phyloP scores from a whole-genome alignment of 2,797 vertebrate species.

The Diceros bicornis region DNA sequence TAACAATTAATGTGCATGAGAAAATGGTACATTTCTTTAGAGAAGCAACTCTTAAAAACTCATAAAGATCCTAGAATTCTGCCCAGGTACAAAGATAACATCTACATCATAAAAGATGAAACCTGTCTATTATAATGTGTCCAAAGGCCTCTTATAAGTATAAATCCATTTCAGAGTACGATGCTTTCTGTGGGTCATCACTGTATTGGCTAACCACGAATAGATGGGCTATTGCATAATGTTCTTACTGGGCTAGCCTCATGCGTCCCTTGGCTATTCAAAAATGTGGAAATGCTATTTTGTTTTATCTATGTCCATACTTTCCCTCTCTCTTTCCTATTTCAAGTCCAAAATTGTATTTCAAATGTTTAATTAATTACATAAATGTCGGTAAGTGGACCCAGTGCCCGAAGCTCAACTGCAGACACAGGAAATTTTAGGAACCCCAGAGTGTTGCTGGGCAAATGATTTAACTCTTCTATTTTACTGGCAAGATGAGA shows the following conservation, averaged over 20 bases:
- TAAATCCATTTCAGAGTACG: neutral
- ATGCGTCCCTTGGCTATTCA: slow-evolving; percentile 67
- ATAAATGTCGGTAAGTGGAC: neutral
- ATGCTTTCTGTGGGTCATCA: accelerated
- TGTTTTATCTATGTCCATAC: slow-evolving; percentile 79
- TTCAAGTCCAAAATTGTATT: slow-evolving; percentile 55
- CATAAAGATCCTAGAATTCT: neutral
- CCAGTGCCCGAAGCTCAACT: neutral
- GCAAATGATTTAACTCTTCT: neutral
- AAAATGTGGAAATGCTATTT: slow-evolving; percentile 73
- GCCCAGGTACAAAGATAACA: neutral
- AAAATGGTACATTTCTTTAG: neutral
- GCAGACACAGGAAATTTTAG: neutral
- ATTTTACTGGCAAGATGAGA: neutral
- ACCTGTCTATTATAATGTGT: accelerated
- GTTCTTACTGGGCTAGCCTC: slow-evolving; percentile 47
- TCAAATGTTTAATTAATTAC: slow-evolving; percentile 74
- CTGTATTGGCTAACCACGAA: neutral
- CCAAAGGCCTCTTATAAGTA: neutral
- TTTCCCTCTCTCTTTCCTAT: slow-evolving; percentile 64
- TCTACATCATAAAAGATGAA: neutral
- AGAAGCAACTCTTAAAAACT: neutral
- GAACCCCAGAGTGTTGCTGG: neutral
- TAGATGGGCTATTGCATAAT: slow-evolving; percentile 18
- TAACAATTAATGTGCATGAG: slow-evolving; percentile 50